Conservation (phyloP, 2,113 vertebrate species). For the Takifugu flavidus region DNA sequence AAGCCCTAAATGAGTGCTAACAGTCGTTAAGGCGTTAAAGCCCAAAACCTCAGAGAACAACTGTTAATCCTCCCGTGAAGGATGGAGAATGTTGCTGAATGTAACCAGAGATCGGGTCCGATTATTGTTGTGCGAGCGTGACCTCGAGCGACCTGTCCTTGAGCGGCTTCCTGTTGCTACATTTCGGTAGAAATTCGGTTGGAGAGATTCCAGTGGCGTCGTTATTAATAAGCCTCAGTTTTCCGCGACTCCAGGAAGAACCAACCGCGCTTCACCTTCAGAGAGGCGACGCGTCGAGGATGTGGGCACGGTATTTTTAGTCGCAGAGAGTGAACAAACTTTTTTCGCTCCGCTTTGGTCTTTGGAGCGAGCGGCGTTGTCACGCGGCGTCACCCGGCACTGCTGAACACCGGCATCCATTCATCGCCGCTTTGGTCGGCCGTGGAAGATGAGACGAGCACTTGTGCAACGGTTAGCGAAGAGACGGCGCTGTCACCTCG, state of each 20-base stretch:
- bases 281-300: conserved; percentile 50
- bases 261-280: conserved; percentile 35
- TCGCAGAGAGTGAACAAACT: conserved; percentile 66
- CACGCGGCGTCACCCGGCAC: conserved; percentile 54
- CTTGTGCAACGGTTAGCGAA: conserved; percentile 52
- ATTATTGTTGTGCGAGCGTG: too few relatives aligned
- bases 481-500: conserved; percentile 32
- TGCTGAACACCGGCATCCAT: conserved; percentile 57
- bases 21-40: too few relatives aligned
- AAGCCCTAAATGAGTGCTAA: too few relatives aligned
- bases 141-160: too few relatives aligned
- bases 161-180: too few relatives aligned
- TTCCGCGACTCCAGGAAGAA: conserved; percentile 51
- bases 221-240: conserved; percentile 18
- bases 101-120: too few relatives aligned
- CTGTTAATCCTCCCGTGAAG: too few relatives aligned
- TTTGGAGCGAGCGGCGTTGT: conserved; percentile 46
- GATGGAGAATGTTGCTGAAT: too few relatives aligned
- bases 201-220: conserved; percentile 1
- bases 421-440: conserved; percentile 61
- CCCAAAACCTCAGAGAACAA: too few relatives aligned
- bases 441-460: conserved; percentile 53
- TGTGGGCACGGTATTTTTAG: conserved; percentile 68
- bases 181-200: neutral
- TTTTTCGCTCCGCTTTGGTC: conserved; percentile 40